phyloP scores from a whole-genome alignment of 2,888 invertebrate genomes.

The Thera obeliscata region DNA sequence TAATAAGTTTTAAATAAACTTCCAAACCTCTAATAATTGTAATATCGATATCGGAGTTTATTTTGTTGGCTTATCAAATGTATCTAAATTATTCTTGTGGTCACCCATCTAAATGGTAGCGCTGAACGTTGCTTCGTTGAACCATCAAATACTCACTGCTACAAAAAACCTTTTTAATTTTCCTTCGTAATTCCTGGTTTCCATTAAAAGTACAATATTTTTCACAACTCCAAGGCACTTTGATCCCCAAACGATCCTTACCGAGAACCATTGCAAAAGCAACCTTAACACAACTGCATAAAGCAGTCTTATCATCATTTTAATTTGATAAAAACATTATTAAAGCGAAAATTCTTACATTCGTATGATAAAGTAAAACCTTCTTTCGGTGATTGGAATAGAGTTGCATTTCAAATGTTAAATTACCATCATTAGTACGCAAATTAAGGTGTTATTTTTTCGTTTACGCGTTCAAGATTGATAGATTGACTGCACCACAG shows the following conservation, averaged over 20 bases:
- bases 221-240: not conserved
- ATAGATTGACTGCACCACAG: slow-evolving; percentile 19
- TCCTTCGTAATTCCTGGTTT: not conserved
- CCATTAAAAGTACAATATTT: slow-evolving; percentile 14
- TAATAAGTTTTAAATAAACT: too few species aligned
- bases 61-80: too few species aligned
- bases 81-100: too few species aligned
- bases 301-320: not conserved
- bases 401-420: slow-evolving; percentile 17
- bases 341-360: not conserved
- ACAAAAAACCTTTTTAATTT: not conserved
- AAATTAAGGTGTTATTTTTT: slow-evolving; percentile 30
- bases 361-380: slow-evolving; percentile 5
- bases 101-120: too few species aligned
- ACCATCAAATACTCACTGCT: too few species aligned
- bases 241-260: slow-evolving; percentile 3
- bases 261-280: not conserved
- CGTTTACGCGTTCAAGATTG: slow-evolving; percentile 25
- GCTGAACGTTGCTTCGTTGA: too few species aligned
- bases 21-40: too few species aligned
- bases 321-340: not conserved
- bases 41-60: too few species aligned
- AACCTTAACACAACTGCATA: slow-evolving; percentile 3
- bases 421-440: slow-evolving; percentile 23
- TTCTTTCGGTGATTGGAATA: slow-evolving; percentile 8